Evolutionary conservation across 2,888 invertebrate genomes (phyloP).

Genomic region (Melieria picta): DNA sequence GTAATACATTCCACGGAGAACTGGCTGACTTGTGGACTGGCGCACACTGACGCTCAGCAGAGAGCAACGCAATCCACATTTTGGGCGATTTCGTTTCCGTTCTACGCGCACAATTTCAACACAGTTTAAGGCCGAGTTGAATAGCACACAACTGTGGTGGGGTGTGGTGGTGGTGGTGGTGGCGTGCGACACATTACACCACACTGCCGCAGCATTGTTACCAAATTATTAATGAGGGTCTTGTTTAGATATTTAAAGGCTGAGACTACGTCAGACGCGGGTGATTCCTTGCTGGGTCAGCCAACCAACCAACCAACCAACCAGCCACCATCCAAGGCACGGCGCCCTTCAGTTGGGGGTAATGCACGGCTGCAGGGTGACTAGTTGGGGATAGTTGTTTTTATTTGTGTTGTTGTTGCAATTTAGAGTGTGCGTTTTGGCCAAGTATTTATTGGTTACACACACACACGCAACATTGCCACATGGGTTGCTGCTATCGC

Average conservation of each 20-base stretch:
- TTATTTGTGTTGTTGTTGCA: too few species aligned
- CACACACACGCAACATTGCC: too few species aligned
- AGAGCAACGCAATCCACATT: slow-evolving; percentile 14
- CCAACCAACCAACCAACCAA: neutral
- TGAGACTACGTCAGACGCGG: slow-evolving; percentile 47
- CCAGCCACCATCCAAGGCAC: slow-evolving; percentile 8
- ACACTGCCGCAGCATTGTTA: neutral
- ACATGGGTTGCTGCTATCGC: too few species aligned
- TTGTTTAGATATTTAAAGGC: slow-evolving; percentile 60
- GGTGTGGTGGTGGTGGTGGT: too few species aligned
- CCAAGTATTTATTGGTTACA: too few species aligned
- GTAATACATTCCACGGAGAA: neutral
- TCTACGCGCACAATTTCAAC: neutral
- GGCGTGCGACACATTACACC: too few species aligned
- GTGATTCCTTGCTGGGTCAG: too few species aligned
- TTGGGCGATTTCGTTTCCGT: neutral
- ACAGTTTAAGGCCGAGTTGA: neutral
- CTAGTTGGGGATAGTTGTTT: too few species aligned
- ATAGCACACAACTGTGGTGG: too few species aligned
- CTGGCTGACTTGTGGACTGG: neutral
- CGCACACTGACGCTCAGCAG: neutral
- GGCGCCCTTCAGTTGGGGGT: too few species aligned
- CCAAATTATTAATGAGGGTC: slow-evolving; percentile 59
- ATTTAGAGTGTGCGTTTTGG: too few species aligned
- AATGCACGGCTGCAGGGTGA: too few species aligned